Conservation (phyloP, 2,113 vertebrate genomes). For the Ardeotis arabs region DNA sequence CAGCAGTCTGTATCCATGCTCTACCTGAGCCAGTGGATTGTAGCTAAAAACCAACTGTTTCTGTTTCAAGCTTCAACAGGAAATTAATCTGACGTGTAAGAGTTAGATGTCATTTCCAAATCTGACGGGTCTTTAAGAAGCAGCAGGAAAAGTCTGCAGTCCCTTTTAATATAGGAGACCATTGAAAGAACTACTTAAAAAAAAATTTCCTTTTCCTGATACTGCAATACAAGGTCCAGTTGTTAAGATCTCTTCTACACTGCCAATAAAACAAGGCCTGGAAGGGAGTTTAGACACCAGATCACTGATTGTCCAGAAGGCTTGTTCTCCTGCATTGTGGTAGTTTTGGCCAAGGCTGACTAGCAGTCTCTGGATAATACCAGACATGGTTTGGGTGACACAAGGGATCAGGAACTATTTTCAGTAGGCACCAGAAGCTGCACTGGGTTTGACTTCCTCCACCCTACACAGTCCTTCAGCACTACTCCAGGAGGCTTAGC, state of each 20-base stretch:
- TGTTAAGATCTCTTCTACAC: background rate
- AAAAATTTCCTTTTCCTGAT: background rate
- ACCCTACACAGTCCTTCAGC: background rate
- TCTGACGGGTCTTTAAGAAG: background rate
- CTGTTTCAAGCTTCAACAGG: background rate
- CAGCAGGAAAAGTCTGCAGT: background rate
- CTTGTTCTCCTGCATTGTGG: background rate
- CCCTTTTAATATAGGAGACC: background rate
- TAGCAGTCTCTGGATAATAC: background rate
- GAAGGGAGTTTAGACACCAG: background rate
- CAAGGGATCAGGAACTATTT: background rate
- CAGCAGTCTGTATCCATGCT: background rate
- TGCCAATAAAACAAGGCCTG: background rate
- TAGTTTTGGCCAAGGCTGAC: background rate
- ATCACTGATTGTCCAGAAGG: background rate
- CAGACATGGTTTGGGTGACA: background rate
- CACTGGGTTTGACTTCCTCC: background rate
- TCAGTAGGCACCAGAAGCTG: background rate
- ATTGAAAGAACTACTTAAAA: background rate
- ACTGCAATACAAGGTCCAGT: background rate
- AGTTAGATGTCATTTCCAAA: background rate
- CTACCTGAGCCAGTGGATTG: background rate
- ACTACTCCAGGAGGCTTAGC: background rate
- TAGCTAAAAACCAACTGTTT: background rate
- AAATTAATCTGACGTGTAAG: background rate